Conservation (phyloP, 2,888 invertebrate species). For the Ichneumoninae sp. region DNA sequence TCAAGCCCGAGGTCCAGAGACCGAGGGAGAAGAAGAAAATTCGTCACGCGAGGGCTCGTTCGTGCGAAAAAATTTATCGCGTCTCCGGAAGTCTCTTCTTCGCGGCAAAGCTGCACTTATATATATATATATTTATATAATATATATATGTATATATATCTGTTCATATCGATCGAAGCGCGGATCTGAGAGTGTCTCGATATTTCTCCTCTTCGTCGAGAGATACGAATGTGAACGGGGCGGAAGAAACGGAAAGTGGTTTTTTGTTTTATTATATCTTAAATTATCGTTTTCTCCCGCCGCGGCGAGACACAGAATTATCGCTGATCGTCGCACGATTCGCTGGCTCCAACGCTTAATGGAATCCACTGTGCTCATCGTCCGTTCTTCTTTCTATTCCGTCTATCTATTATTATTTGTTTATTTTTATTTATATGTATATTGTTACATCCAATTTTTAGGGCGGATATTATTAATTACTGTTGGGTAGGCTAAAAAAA, state of each 20-base stretch:
- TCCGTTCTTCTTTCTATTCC: neutral
- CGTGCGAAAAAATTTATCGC: constrained; percentile 67
- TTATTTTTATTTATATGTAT: neutral
- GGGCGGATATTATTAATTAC: no score
- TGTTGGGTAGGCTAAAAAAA: no score
- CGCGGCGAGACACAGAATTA: constrained; percentile 48
- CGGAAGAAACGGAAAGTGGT: constrained; percentile 39
- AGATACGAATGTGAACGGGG: constrained; percentile 40
- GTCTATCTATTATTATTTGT: neutral
- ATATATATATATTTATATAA: no score
- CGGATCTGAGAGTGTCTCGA: constrained; percentile 11
- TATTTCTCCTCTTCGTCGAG: constrained; percentile 52
- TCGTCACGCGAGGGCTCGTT: constrained; percentile 53
- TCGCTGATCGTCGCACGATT: constrained; percentile 40
- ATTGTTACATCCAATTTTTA: no score
- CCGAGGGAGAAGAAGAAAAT: neutral
- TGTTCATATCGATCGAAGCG: constrained; percentile 50
- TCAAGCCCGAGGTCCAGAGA: constrained; percentile 26
- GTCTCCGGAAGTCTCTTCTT: constrained; percentile 43
- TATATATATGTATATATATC: constrained; percentile 4
- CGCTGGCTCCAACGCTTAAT: constrained; percentile 34
- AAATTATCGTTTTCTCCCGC: constrained; percentile 32
- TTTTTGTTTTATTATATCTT: constrained; percentile 30
- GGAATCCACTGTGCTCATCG: constrained; percentile 22
- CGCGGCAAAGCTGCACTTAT: constrained; percentile 41